A percentile compares a stretch with the other conserved stretches of the same genome.
phyloP scores from a whole-genome alignment of 2,888 invertebrate genomes.

The Julus scandinavius region DNA sequence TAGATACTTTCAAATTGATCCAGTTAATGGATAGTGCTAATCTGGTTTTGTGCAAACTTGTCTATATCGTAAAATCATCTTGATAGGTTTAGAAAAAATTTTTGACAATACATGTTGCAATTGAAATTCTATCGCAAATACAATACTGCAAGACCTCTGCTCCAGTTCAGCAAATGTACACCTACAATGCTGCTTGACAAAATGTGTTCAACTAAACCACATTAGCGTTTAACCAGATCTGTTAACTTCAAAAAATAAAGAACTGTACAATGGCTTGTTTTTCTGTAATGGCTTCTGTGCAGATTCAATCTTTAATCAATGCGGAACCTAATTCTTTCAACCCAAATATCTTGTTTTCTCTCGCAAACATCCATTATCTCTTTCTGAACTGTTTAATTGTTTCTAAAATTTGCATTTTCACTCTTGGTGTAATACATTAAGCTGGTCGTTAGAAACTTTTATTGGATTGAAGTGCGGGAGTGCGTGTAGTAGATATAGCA shows the following conservation, averaged over 20 bases:
- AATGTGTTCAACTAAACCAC: neutral
- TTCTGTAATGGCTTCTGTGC: neutral
- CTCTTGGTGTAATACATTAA: constrained; percentile 10
- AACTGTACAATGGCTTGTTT: neutral
- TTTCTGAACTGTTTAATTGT: constrained; percentile 11
- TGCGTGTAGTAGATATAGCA: constrained; percentile 3
- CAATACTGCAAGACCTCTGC: too few relatives aligned
- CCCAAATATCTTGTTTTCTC: constrained; percentile 2
- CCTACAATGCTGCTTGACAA: neutral
- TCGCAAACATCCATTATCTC: neutral
- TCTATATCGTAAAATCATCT: too few relatives aligned
- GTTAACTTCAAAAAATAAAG: neutral
- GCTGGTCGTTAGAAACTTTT: constrained; percentile 11
- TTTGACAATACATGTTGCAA: too few relatives aligned
- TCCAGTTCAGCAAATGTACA: too few relatives aligned
- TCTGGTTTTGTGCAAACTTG: too few relatives aligned
- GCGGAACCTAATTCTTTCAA: neutral
- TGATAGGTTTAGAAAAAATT: too few relatives aligned
- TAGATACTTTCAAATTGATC: too few relatives aligned
- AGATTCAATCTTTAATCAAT: neutral
- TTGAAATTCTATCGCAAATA: too few relatives aligned
- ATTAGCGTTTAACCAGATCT: too few relatives aligned
- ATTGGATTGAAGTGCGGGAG: constrained; percentile 2
- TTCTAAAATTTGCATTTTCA: constrained; percentile 10
- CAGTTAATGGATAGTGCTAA: too few relatives aligned